Percentiles rank a stretch among this genome's conserved stretches.
Evolutionary conservation across 2,888 invertebrate species (phyloP).

Genomic region (Schizaphis graminum): DNA sequence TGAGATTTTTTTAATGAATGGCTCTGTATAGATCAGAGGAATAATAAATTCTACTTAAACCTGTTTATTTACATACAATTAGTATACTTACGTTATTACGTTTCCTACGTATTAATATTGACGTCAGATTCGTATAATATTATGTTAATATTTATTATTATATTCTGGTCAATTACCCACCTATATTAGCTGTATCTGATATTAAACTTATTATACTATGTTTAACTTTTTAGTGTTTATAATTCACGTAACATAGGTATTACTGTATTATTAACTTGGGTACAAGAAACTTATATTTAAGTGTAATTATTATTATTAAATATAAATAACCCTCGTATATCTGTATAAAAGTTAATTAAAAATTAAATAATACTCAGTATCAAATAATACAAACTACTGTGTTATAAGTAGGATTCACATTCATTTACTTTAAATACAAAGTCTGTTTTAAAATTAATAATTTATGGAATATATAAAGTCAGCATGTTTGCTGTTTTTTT

Average conservation of each 20-base stretch:
- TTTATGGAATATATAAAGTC: background rate
- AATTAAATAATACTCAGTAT: background rate
- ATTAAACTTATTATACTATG: background rate
- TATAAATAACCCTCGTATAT: background rate
- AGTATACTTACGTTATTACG: background rate
- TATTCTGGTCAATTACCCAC: background rate
- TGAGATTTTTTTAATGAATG: background rate
- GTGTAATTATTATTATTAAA: background rate
- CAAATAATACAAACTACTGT: background rate
- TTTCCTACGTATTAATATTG: background rate
- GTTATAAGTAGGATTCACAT: background rate
- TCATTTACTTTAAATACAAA: too few relatives aligned
- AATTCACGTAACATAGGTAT: background rate
- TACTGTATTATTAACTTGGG: background rate
- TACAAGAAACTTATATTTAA: background rate
- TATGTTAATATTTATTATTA: background rate
- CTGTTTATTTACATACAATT: background rate
- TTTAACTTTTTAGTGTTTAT: background rate
- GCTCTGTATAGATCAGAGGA: background rate
- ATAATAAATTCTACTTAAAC: background rate
- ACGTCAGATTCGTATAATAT: background rate
- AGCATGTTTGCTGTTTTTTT: background rate
- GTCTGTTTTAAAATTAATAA: too few relatives aligned
- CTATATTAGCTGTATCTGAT: background rate
- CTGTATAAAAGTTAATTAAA: background rate